Evolutionary conservation across 2,113 vertebrate species (phyloP).

Genomic region (Aphyosemion australe): DNA sequence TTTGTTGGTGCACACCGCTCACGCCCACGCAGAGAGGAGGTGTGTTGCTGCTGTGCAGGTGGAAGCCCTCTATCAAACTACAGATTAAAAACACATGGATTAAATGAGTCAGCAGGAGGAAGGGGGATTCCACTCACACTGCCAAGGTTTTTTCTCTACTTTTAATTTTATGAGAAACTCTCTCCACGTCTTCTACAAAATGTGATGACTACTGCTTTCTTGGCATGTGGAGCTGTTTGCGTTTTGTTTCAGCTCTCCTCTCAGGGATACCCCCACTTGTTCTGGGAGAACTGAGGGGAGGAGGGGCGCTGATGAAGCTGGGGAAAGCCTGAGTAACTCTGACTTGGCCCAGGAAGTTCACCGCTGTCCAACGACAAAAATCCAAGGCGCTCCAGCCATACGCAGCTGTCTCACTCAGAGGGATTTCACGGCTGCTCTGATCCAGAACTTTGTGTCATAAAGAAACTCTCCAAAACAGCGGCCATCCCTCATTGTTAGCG

Average conservation of each 20-base stretch:
- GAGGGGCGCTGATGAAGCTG: slow-evolving; percentile 68
- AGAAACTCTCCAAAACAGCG: slow-evolving; percentile 93
- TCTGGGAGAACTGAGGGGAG: slow-evolving; percentile 70
- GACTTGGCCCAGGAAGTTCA: slow-evolving; percentile 58
- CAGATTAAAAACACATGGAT: slow-evolving; percentile 85
- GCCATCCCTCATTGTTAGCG: slow-evolving; percentile 58
- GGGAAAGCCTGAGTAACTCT: slow-evolving; percentile 66
- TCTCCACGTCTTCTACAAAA: slow-evolving; percentile 78
- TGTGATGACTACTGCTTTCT: slow-evolving; percentile 78
- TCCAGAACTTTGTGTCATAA: slow-evolving; percentile 89
- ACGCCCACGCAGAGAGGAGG: no score
- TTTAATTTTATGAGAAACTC: slow-evolving; percentile 78
- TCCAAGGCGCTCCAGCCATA: slow-evolving; percentile 68
- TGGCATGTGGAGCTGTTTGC: slow-evolving; percentile 71
- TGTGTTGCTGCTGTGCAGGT: slow-evolving; percentile 50
- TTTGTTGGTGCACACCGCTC: slow-evolving; percentile 10
- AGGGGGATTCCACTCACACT: slow-evolving; percentile 85
- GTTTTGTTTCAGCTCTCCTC: slow-evolving; percentile 76
- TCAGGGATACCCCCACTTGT: slow-evolving; percentile 73
- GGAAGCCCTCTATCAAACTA: slow-evolving; percentile 85
- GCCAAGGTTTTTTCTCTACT: slow-evolving; percentile 67
- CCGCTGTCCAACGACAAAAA: slow-evolving; percentile 60
- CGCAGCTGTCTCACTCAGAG: slow-evolving; percentile 84
- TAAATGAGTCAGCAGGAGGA: slow-evolving; percentile 88
- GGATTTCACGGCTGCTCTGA: slow-evolving; percentile 87